Percentiles rank a stretch among this genome's conserved stretches.
Evolutionary conservation across 2,797 vertebrate genomes (phyloP).

Genomic region (Cirrhinus molitorella): DNA sequence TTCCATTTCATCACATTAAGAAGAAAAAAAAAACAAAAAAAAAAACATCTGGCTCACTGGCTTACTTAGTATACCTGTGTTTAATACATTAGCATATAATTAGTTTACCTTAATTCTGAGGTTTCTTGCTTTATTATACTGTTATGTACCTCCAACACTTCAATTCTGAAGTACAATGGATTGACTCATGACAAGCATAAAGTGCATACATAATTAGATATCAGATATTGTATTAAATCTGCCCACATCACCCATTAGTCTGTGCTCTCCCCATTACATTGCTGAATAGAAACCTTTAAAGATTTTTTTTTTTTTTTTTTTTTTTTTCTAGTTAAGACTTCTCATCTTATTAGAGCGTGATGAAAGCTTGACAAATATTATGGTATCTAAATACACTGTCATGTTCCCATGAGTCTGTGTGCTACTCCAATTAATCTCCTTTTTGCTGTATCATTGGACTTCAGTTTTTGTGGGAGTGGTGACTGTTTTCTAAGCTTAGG

Average conservation of each 20-base stretch:
- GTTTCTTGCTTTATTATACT: neutral
- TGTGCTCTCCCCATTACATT: neutral
- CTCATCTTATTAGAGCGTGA: neutral
- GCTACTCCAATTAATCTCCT: neutral
- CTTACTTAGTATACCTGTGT: neutral
- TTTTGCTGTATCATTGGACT: neutral
- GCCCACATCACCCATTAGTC: neutral
- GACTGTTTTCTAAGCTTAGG: neutral
- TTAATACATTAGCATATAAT: too few species aligned
- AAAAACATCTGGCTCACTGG: too few species aligned
- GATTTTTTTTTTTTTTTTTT: too few species aligned
- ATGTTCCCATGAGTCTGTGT: slow-evolving; percentile 24
- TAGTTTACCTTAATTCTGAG: neutral
- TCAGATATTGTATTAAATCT: neutral
- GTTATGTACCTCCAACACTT: neutral
- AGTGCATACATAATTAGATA: neutral
- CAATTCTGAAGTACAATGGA: neutral
- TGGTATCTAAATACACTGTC: slow-evolving; percentile 5
- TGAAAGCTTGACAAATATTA: neutral
- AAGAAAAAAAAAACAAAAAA: too few species aligned
- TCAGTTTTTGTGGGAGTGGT: neutral
- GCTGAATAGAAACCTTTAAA: neutral
- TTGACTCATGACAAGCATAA: neutral
- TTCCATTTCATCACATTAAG: too few species aligned
- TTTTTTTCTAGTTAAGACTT: neutral